Evolutionary conservation across 2,888 invertebrate species (phyloP).

Genomic region (Cosmia trapezina): DNA sequence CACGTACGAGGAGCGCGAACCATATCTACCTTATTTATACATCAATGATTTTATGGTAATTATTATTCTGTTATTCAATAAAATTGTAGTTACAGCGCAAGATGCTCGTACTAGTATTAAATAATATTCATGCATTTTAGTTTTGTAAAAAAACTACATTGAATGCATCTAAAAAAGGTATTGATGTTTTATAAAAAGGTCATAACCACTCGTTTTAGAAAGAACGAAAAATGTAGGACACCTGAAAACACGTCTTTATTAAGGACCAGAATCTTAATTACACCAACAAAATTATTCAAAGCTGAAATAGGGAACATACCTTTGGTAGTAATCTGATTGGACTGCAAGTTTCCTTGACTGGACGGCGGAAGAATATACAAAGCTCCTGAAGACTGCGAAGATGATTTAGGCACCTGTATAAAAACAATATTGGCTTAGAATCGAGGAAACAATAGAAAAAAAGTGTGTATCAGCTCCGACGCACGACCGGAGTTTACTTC

Average conservation of each 20-base stretch:
- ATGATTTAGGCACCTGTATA: constrained; percentile 83
- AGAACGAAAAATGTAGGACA: background rate
- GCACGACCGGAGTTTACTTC: too few species aligned
- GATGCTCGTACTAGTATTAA: background rate
- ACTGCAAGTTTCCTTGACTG: constrained; percentile 80
- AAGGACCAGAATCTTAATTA: background rate
- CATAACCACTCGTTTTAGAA: background rate
- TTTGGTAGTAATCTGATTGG: constrained; percentile 83
- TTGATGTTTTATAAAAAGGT: background rate
- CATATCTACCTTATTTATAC: too few species aligned
- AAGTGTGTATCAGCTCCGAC: too few species aligned
- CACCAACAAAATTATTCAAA: background rate
- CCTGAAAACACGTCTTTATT: background rate
- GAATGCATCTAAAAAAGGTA: background rate
- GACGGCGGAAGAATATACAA: constrained; percentile 84
- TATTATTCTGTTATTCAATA: too few species aligned
- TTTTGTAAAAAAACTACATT: background rate
- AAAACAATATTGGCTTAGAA: constrained; percentile 12
- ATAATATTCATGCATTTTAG: background rate
- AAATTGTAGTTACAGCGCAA: background rate
- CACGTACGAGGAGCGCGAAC: too few species aligned
- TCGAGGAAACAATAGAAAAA: background rate
- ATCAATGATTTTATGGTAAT: too few species aligned
- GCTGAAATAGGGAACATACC: constrained; percentile 69
- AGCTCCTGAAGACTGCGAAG: constrained; percentile 79